These are phyloP conservation scores for Hoplias malabaricus DNA, from an alignment of 2,113 vertebrate genomes.

Conservation along the genomic window DNA sequence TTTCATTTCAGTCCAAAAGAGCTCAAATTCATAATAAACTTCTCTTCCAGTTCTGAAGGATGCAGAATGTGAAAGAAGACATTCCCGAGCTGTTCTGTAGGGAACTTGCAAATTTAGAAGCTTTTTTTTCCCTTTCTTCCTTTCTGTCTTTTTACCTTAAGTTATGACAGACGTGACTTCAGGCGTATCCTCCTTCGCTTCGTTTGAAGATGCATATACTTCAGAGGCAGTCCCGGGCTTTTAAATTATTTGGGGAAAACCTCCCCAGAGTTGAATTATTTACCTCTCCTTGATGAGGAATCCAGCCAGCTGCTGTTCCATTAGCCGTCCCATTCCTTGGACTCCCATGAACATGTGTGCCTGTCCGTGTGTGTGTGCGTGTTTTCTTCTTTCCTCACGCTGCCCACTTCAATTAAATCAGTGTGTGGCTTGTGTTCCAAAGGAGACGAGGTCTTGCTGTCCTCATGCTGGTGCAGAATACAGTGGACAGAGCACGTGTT, in stretches of 20 bases:
- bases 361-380: neutral
- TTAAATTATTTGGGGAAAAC: slow-evolving; percentile 75
- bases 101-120: too few relatives aligned
- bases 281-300: slow-evolving; percentile 68
- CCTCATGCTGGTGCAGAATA: slow-evolving; percentile 51
- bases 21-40: too few relatives aligned
- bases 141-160: neutral
- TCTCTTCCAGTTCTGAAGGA: too few relatives aligned
- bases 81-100: too few relatives aligned
- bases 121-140: neutral
- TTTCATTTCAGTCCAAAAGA: too few relatives aligned
- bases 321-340: slow-evolving; percentile 58
- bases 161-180: neutral
- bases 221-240: slow-evolving; percentile 48
- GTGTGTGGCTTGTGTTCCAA: slow-evolving; percentile 50
- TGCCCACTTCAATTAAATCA: slow-evolving; percentile 70
- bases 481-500: slow-evolving; percentile 36
- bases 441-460: slow-evolving; percentile 49
- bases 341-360: slow-evolving; percentile 5
- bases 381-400: slow-evolving; percentile 54
- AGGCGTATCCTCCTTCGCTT: slow-evolving; percentile 24
- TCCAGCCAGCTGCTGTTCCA: slow-evolving; percentile 70
- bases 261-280: slow-evolving; percentile 74
- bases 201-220: slow-evolving; percentile 35
- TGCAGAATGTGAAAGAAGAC: too few relatives aligned